Evolutionary conservation across 2,888 invertebrate species (phyloP).

Genomic region (Vanessa cardui): DNA sequence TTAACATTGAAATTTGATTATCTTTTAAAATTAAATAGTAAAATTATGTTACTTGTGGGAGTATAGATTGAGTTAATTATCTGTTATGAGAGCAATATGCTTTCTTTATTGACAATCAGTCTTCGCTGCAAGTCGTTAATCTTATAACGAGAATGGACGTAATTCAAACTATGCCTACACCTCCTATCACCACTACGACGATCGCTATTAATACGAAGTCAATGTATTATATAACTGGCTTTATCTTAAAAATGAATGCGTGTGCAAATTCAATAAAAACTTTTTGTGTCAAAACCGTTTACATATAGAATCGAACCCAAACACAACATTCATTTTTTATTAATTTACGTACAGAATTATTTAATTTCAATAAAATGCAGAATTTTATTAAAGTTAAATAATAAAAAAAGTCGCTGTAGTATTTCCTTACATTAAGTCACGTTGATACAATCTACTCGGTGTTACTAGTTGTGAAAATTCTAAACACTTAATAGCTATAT

Average conservation of each 20-base stretch:
- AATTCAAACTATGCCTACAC: not conserved
- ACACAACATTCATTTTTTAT: too few species aligned
- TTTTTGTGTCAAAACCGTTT: not conserved
- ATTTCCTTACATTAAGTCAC: not conserved
- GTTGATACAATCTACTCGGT: not conserved
- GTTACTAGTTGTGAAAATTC: slow-evolving; percentile 4
- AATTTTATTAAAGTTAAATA: not conserved
- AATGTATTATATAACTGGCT: not conserved
- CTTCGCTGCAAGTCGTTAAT: slow-evolving; percentile 3
- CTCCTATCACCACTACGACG: not conserved
- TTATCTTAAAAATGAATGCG: not conserved
- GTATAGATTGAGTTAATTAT: not conserved
- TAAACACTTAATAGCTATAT: not conserved
- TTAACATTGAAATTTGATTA: too few species aligned
- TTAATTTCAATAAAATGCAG: too few species aligned
- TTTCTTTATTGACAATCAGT: slow-evolving; percentile 14
- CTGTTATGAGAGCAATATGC: not conserved
- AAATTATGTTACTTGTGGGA: not conserved
- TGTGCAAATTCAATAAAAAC: not conserved
- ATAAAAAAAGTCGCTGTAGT: not conserved
- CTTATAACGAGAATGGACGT: slow-evolving; percentile 22
- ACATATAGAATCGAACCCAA: too few species aligned
- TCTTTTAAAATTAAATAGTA: not conserved
- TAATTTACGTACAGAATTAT: too few species aligned
- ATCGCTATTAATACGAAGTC: not conserved